phyloP scores from a whole-genome alignment of 2,888 invertebrate species.

The Odontothrips loti region DNA sequence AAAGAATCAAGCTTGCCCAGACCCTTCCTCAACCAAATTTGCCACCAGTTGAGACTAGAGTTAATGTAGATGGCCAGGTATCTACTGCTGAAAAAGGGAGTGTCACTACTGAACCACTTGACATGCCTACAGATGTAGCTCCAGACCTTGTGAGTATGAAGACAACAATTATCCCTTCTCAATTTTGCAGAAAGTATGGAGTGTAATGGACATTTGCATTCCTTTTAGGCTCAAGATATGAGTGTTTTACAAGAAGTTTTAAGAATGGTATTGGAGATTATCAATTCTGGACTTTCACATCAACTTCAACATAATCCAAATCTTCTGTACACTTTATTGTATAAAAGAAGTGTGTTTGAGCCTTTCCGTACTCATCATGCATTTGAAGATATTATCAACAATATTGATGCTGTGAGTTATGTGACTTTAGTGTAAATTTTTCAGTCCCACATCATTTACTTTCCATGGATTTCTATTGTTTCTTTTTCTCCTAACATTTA shows the following conservation, averaged over 20 bases:
- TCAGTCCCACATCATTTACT: not conserved
- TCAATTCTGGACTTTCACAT: conserved; percentile 89
- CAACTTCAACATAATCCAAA: conserved; percentile 85
- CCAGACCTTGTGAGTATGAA: not conserved
- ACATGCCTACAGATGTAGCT: not conserved
- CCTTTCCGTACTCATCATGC: conserved; percentile 80
- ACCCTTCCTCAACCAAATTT: not conserved
- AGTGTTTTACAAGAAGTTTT: conserved; percentile 92
- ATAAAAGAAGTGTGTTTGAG: conserved; percentile 86
- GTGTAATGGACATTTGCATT: not conserved
- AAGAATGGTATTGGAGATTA: conserved; percentile 92
- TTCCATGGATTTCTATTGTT: not conserved
- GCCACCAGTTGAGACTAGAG: not conserved
- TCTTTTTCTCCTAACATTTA: not conserved
- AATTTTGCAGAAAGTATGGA: not conserved
- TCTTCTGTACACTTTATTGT: conserved; percentile 90
- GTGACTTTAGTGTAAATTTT: not conserved
- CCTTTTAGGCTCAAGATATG: conserved; percentile 69
- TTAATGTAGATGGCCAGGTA: not conserved
- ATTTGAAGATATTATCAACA: conserved; percentile 90
- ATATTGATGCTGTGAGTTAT: conserved; percentile 78
- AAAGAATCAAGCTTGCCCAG: not conserved
- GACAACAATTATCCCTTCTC: not conserved
- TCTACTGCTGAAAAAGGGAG: not conserved
- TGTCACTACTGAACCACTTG: not conserved